Percentiles rank a stretch among this genome's conserved stretches.
Conservation (phyloP, 64 coral and sea anemone genomes). For the Actinia tenebrosa region DNA sequence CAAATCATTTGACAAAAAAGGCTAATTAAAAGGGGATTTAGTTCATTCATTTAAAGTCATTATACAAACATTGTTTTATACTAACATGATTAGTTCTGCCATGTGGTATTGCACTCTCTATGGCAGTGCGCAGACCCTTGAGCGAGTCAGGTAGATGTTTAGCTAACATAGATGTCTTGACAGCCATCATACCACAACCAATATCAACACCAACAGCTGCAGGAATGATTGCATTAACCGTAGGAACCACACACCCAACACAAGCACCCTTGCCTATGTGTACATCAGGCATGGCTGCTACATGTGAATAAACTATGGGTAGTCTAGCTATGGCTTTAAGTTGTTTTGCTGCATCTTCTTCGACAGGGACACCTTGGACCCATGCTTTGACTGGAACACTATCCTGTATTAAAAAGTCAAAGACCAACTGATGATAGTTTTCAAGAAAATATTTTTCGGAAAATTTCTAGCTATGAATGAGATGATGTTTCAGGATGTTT, state of each 20-base stretch:
- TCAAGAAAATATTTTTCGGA: not conserved
- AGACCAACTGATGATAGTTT: not conserved
- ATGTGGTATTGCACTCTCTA: slow-evolving; percentile 77
- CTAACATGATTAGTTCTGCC: slow-evolving; percentile 64
- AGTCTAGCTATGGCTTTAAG: slow-evolving; percentile 62
- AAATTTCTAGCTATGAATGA: not conserved
- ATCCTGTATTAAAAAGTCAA: slow-evolving; percentile 19
- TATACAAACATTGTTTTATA: not conserved
- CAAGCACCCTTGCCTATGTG: slow-evolving; percentile 83
- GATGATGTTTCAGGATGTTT: not conserved
- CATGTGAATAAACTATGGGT: slow-evolving; percentile 82
- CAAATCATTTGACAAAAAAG: not conserved
- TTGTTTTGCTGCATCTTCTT: slow-evolving; percentile 67
- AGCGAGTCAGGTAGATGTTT: slow-evolving; percentile 73
- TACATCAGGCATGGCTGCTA: slow-evolving; percentile 92
- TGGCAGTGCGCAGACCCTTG: slow-evolving; percentile 48
- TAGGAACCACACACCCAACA: slow-evolving; percentile 84
- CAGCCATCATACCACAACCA: slow-evolving; percentile 96
- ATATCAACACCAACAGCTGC: slow-evolving; percentile 88
- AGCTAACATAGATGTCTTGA: slow-evolving; percentile 66
- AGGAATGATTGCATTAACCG: slow-evolving; percentile 72
- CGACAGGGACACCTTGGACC: slow-evolving; percentile 76
- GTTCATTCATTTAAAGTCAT: not conserved
- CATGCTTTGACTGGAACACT: slow-evolving; percentile 75
- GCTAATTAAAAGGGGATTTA: not conserved